Percentiles rank a stretch among this genome's conserved stretches.
Conservation (phyloP, 2,888 invertebrate species). For the Acrobasis suavella region DNA sequence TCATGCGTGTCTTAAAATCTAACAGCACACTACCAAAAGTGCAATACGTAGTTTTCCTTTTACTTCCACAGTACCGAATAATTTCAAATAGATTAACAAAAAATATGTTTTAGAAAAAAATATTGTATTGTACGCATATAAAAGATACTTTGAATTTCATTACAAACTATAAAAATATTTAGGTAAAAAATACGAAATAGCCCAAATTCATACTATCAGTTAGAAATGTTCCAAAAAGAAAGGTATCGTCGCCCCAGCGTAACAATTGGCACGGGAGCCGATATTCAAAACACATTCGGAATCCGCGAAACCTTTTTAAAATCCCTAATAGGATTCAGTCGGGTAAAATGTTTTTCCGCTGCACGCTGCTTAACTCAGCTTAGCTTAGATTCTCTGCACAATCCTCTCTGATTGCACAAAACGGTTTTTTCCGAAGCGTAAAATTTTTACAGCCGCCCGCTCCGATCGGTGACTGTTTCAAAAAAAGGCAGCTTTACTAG, state of each 20-base stretch:
- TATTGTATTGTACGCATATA: no score
- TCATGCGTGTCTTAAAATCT: no score
- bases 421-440: slow-evolving; percentile 59
- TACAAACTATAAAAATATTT: no score
- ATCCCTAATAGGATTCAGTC: slow-evolving; percentile 54
- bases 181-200: no score
- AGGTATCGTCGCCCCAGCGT: background rate
- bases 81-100: no score
- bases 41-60: no score
- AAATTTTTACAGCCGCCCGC: slow-evolving; percentile 59
- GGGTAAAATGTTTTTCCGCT: slow-evolving; percentile 50
- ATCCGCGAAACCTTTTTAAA: slow-evolving; percentile 43
- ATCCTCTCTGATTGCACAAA: slow-evolving; percentile 75
- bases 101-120: no score
- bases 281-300: slow-evolving; percentile 28
- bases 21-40: no score
- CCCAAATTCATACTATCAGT: background rate
- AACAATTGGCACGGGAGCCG: slow-evolving; percentile 10
- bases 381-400: slow-evolving; percentile 64
- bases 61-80: no score
- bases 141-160: no score
- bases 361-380: slow-evolving; percentile 57
- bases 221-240: background rate
- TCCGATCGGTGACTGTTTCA: slow-evolving; percentile 38
- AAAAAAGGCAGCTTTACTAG: slow-evolving; percentile 24